Evolutionary conservation across 2,888 invertebrate genomes (phyloP), one percentile per base, ranked within the genome.

Genomic region (Calameuta idolon): DNA sequence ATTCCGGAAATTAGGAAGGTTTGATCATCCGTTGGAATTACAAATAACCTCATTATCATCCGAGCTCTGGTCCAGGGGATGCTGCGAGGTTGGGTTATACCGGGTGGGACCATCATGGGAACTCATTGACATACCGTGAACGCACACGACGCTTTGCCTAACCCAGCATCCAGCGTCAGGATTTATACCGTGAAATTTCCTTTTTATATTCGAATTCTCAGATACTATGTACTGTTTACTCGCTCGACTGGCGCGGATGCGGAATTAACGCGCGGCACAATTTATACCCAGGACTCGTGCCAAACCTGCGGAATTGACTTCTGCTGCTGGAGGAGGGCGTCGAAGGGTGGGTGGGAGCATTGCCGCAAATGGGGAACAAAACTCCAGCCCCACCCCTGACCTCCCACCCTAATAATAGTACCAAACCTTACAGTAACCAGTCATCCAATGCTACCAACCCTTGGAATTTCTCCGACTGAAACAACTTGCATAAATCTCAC

Each of bases 1-100:
- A 84, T 83, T 81, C 87, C 85, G 89, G 88, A 89, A 89, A 89
- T 89, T 89, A 89, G 85, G 85, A 89, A 87, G 88, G 88, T 89
- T 86, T 87, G 86, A 87, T 89, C 87, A 83, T 84, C 80, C 81
- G 79, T 79, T 81, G 81, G 88, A 88, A 89, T 89, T 87, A 89
- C 87, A 87, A 89, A 87, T 86, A 86, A 87, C 87, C 85, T 86
- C 83, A 85, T 88, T 89, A 89, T 85, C 30, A 69, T n/a, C 33
- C 69, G 11, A 30, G 69, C 11, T 33, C n/a, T n/a, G 31, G 69
- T 30, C 31, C 31, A 30, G 69, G 69, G 69, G 69, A 30, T 69
- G 40, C 40, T 40, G 40, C 40, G 5, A 37, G 37, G 37, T 15
- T 15, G 4, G 40, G 15, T 40, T 40, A 15, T 40, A 12, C 15